These are phyloP conservation scores for Danio jaintianensis DNA, from an alignment of 2,797 vertebrate genomes.

Conservation along the genomic window DNA sequence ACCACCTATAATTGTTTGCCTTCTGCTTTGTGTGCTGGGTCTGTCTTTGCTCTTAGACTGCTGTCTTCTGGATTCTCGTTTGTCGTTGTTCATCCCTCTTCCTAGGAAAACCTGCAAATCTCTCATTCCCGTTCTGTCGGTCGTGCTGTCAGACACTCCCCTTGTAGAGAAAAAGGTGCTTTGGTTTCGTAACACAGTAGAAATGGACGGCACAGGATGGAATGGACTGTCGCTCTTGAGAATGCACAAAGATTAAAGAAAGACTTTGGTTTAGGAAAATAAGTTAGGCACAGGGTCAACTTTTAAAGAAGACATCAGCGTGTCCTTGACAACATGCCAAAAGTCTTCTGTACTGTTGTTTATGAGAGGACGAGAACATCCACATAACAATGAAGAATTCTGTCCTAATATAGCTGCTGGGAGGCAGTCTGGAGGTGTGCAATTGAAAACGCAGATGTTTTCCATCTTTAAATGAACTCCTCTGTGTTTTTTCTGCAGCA, in stretches of 20 bases:
- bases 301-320: constrained; percentile 47
- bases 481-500: constrained; percentile 65
- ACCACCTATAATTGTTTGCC: constrained; percentile 14
- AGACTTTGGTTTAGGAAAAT: constrained; percentile 43
- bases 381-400: constrained; percentile 59
- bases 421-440: constrained; percentile 38
- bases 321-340: constrained; percentile 67
- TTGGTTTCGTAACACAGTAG: constrained; percentile 26
- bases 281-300: constrained; percentile 34
- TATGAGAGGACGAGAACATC: constrained; percentile 59
- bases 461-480: constrained; percentile 40
- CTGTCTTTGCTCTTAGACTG: neutral
- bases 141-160: constrained; percentile 31
- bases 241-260: constrained; percentile 45
- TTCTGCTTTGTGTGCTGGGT: neutral
- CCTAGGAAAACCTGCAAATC: neutral
- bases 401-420: constrained; percentile 73
- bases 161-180: constrained; percentile 18
- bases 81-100: neutral
- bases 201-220: constrained; percentile 1
- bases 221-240: constrained; percentile 33
- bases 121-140: neutral
- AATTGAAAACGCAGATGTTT: constrained; percentile 29
- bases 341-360: constrained; percentile 49
- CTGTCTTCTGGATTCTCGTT: neutral